These are phyloP conservation scores for Microplitis deprimator DNA, from an alignment of 2,888 invertebrate genomes.

Conservation along the genomic window DNA sequence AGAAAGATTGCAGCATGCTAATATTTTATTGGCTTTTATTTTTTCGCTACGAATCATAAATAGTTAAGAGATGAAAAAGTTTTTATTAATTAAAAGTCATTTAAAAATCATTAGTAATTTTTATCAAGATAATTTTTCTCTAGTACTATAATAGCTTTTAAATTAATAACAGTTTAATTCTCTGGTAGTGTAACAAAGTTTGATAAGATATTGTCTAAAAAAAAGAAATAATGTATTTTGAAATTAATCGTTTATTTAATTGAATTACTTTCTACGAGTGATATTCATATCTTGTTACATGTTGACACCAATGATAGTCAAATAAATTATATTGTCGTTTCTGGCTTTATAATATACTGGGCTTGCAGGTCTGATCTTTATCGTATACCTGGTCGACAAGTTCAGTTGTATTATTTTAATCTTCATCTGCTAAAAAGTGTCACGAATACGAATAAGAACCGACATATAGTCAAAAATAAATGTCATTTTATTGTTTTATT, in stretches of 20 bases:
- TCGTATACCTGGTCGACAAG: conserved; percentile 25
- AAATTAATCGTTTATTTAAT: conserved; percentile 12
- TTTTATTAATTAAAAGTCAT: background rate
- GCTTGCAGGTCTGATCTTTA: conserved; percentile 12
- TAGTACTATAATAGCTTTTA: background rate
- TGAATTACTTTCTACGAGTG: conserved; percentile 21
- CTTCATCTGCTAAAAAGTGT: background rate
- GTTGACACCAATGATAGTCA: conserved; percentile 20
- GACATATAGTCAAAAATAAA: too few species aligned
- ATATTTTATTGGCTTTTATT: background rate
- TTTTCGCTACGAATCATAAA: background rate
- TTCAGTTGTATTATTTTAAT: background rate
- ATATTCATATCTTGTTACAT: conserved; percentile 20
- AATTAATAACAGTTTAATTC: background rate
- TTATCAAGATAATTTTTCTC: background rate
- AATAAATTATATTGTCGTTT: conserved; percentile 29
- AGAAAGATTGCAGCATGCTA: background rate
- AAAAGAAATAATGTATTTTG: conserved; percentile 13
- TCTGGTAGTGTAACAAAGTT: background rate
- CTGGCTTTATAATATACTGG: background rate
- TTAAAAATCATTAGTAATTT: background rate
- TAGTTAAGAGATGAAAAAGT: background rate
- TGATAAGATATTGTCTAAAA: conserved; percentile 15
- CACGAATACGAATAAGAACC: background rate
- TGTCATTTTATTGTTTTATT: background rate